Conservation (phyloP, 2,113 vertebrate genomes). For the Trichechus manatus region DNA sequence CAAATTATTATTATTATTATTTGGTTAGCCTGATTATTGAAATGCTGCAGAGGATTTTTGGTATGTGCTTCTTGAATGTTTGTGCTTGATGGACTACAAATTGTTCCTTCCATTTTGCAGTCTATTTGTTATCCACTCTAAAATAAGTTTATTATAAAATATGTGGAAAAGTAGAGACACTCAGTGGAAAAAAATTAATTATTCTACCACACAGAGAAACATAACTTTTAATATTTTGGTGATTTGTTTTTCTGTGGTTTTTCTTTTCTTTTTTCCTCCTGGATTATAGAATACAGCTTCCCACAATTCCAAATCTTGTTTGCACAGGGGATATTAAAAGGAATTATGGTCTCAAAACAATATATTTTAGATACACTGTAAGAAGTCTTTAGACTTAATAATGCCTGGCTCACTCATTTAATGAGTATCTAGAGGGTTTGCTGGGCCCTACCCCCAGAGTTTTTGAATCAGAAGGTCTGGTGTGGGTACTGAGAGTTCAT, state of each 20-base stretch:
- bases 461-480: neutral
- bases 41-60: neutral
- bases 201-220: neutral
- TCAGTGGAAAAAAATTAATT: neutral
- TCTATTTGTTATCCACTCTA: constrained; percentile 31
- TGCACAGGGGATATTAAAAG: neutral
- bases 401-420: neutral
- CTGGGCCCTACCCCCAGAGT: neutral
- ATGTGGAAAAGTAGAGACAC: constrained; percentile 22
- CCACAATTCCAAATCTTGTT: neutral
- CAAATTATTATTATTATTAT: neutral
- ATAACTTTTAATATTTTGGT: neutral
- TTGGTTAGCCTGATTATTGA: neutral
- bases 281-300: neutral
- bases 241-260: neutral
- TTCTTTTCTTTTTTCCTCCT: constrained; percentile 16
- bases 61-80: neutral
- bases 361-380: neutral
- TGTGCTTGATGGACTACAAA: neutral
- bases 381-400: constrained; percentile 1
- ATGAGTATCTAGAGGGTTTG: neutral
- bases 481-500: neutral
- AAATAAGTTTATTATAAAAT: constrained; percentile 46
- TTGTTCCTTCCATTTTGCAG: neutral
- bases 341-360: neutral